Base-by-base conservation (phyloP, 1,140 invertebrate species). In the Pachyrhynchus sulphureomaculatus region DNA sequence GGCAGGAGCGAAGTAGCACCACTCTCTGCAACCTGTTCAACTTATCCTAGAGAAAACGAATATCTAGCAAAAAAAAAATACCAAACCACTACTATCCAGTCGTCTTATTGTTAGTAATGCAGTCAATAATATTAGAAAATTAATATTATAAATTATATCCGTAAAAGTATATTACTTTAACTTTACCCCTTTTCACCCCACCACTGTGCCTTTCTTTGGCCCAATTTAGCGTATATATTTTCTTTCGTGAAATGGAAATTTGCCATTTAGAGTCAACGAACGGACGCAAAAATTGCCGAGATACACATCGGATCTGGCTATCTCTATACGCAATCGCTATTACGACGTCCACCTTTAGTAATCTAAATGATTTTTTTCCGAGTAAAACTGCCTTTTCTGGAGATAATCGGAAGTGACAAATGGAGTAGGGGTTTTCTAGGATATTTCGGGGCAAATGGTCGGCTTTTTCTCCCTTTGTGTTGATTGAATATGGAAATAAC, bases 301-400 rank as follows among this genome's bases (percentile, higher is more conserved):
- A 44, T 26, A 24, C 37, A 32, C 39, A 44, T 33, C 42, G 21
- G 23, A 45, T 23, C 20, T 45, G 42, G 42, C 42, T 45, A 45
- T 45, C 42, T 45, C n/a, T 12, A 8, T 41, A 21, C 42, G 20
- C 42, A 45, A 45, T 45, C 20, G 42, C 42, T n/a, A 45, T 24
- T 45, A 29, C 23, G 18, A 5, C 18, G 42, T 45, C 42, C 42
- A 45, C 42, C 42, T 12, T 29, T 23, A 45, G 42, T 24, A 45
- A 24, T 45, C 18, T 13, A 23, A 45, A 45, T 45, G 18, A 45
- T 45, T 45, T 45, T 44, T 45, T 45, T 45, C 18, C 1, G 36
- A 4, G 36, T 4, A 17, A 39, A 39, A 20, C 13, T 15, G n/a
- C 42, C 42, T 13, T 21, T 44, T 45, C 23, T 24, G 42, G 20